Base-by-base conservation (phyloP, 2,888 invertebrate genomes). In the Carterocephalus palaemon region DNA sequence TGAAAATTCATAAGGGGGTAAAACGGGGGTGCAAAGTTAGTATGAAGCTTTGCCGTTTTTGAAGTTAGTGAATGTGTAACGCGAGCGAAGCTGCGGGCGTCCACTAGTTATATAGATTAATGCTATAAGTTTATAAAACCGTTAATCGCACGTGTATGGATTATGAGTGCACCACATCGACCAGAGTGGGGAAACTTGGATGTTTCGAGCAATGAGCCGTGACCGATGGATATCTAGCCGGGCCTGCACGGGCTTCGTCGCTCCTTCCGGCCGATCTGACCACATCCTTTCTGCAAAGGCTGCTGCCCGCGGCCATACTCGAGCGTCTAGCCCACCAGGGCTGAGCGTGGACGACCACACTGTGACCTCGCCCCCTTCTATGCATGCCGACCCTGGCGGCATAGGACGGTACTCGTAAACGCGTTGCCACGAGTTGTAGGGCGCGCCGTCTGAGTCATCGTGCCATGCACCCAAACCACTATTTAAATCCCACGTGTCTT, bases 401-500 rank as follows among this genome's bases (percentile, higher is more conserved):
- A 93, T 92, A 0, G 94, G 94, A 39, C 92, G 84, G 67, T 95
- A 93, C 64, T 91, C 92, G 69, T 95, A 95, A 10, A 95, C 89
- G 17, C 90, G 91, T 67, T 95, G 95, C 95, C 95, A 95, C 6
- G 93, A 92, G 54, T 92, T 90, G 71, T 93, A 95, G 0, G 93
- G 93, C 15, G 92, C 91, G 58, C 94, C 94, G 42, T 92, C 92
- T 0, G 90, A 92, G 41, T 92, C 92, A 2, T 92, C 91, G 26
- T 93, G 81, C 95, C 95, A 95, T 39, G 89, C 89, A 4, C 94
- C 94, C 58, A 91, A 91, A 1, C 95, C 95, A 59, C 92, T 94
- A 65, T 95, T 95, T 54, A 95, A 87, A 70, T 95, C 94, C 93
- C 94, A 94, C 3, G 92, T 92, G 62, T 95, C 94, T 38, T 93